A percentile compares a stretch with the other conserved stretches of the same genome.
phyloP scores from a whole-genome alignment of 2,113 vertebrate species.

The Tauraco erythrolophus region DNA sequence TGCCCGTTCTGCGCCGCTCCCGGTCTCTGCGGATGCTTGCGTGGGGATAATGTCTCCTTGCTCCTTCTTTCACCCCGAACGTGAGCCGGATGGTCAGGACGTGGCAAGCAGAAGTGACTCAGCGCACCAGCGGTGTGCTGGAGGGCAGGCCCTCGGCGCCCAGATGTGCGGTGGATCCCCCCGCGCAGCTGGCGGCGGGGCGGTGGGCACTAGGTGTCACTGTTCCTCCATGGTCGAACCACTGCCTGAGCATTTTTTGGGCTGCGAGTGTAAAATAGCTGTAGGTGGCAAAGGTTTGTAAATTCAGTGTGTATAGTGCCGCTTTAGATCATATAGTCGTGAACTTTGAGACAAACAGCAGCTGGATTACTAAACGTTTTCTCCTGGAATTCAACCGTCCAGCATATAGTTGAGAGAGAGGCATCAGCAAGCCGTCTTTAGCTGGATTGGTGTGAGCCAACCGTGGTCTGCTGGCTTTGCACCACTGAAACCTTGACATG shows the following conservation, averaged over 20 bases:
- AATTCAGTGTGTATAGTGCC: neutral
- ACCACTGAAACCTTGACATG: neutral
- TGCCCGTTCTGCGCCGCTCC: neutral
- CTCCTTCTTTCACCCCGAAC: neutral
- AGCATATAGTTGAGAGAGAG: neutral
- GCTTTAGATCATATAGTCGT: neutral
- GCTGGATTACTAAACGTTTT: neutral
- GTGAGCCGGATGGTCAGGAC: neutral
- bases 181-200: neutral
- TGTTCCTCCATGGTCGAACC: conserved; percentile 22
- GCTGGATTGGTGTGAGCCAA: neutral
- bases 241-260: conserved; percentile 58
- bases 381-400: neutral
- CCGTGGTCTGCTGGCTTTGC: neutral
- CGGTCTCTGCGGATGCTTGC: fast-evolving
- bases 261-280: conserved; percentile 37
- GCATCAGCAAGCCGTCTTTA: neutral
- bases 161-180: neutral
- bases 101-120: neutral
- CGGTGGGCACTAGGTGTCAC: conserved; percentile 72
- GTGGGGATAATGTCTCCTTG: fast-evolving
- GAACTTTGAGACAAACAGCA: neutral
- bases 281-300: neutral
- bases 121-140: fast-evolving
- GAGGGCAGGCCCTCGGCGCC: neutral